Evolutionary conservation across 2,113 vertebrate genomes (phyloP).

Genomic region (Apteryx mantelli): DNA sequence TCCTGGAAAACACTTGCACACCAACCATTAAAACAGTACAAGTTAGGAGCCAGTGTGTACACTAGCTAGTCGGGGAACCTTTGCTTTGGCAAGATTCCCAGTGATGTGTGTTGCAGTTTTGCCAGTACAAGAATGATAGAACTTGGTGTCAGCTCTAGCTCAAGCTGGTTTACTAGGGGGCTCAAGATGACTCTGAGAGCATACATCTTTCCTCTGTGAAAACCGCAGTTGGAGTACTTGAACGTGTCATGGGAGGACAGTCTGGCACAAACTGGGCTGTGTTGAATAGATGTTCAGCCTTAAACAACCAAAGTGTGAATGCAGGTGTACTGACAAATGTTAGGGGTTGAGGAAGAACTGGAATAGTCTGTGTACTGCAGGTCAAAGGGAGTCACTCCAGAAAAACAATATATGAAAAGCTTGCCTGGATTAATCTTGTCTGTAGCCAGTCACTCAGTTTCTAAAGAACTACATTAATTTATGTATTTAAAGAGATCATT

Average conservation of each 20-base stretch:
- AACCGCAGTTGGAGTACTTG: neutral
- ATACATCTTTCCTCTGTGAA: neutral
- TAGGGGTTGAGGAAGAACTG: neutral
- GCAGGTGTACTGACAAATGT: neutral
- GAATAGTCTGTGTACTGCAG: neutral
- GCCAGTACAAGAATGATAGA: neutral
- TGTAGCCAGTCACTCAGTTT: neutral
- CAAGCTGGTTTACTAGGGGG: neutral
- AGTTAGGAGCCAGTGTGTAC: neutral
- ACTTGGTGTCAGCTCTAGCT: neutral
- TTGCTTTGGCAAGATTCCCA: neutral
- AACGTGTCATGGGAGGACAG: accelerated
- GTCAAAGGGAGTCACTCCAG: neutral
- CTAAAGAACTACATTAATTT: neutral
- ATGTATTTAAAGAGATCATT: neutral
- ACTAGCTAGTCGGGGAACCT: neutral
- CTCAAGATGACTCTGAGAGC: neutral
- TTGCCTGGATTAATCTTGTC: neutral
- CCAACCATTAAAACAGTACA: neutral
- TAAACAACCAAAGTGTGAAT: neutral
- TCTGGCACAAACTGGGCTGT: neutral
- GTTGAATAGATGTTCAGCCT: neutral
- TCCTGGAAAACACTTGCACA: neutral
- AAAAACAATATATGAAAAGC: neutral
- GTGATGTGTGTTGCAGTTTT: neutral